Percentiles rank a stretch among this genome's conserved stretches.
Conservation (phyloP, 2,888 invertebrate genomes). For the Noctua janthina region DNA sequence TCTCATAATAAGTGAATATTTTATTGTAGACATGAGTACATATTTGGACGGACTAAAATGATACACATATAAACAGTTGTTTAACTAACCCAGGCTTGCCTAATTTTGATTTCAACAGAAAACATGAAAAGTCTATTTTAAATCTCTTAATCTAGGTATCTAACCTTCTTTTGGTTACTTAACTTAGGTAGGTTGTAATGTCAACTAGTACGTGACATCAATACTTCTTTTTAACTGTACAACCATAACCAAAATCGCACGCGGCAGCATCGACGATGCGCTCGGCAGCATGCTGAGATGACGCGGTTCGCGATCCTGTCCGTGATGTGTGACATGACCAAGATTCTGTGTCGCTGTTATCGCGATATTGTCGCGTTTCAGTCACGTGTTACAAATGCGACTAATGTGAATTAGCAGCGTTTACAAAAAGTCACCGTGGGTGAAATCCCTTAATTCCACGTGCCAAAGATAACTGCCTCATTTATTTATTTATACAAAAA, state of each 20-base stretch:
- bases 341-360: background rate
- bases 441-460: background rate
- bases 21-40: background rate
- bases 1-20: background rate
- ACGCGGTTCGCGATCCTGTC: background rate
- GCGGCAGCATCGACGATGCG: too few species aligned
- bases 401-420: background rate
- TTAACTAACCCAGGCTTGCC: background rate
- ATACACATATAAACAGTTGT: background rate
- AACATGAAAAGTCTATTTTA: background rate
- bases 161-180: background rate
- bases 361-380: too few species aligned
- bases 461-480: background rate
- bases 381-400: too few species aligned
- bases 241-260: background rate
- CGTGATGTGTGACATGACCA: background rate
- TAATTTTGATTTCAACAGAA: background rate
- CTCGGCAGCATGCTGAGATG: background rate
- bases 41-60: background rate
- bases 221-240: background rate
- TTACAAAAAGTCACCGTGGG: too few species aligned
- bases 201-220: background rate
- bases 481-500: background rate
- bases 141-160: background rate
- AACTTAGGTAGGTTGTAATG: background rate